Base-by-base conservation (phyloP, 1,140 invertebrate species). In the Drosophila burlai region DNA sequence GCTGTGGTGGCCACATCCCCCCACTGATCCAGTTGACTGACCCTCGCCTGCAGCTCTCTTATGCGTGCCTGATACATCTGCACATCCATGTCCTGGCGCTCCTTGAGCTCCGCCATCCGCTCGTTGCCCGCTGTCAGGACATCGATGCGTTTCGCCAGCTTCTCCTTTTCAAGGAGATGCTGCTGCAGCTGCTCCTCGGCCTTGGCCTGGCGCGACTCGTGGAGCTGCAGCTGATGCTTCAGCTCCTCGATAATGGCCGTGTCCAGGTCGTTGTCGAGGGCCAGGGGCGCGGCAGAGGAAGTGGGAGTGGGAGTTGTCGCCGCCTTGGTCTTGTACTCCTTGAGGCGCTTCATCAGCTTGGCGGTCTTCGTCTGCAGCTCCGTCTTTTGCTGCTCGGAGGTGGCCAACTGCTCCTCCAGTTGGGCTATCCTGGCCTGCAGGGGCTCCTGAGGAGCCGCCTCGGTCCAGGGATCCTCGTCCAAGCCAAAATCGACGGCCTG, bases 81-180 rank as follows among this genome's bases (percentile, higher is more conserved):
- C 69, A 96, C 94, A 91, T 96, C 95, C 81, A 94, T 94, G 75
- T 97, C 96, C 93, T 97, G 95, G 67, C 95, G 95, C 91, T 97
- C 96, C 93, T 97, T 97, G 92, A 96, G 95, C 83, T 97, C 96
- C 4, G 95, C 92, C 76, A 97, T 94, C 54, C 95, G 94, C 42
- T 97, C 96, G 89, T 97, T 97, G n/a, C 96, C 96, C 21, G 95
- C 94, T 4, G 95, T 95, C 11, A 98, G 92, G 8, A 96, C 94
- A 73, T 97, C 97, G 58, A 97, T 94, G 91, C 95, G 94, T 81
- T 97, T 97, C 18, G 94, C 72, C 8, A 97, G 82, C 75, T 94
- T 93, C 65, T 96, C 95, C 81, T 95, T 96, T 67, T 97, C 96
- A 0, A 85, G 74, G 59, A 94, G 94, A 34, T 95, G 94, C 90